Percentiles rank a stretch among this genome's conserved stretches.
Conservation (phyloP, 2,888 invertebrate species). For the Phrixothrix hirtus region DNA sequence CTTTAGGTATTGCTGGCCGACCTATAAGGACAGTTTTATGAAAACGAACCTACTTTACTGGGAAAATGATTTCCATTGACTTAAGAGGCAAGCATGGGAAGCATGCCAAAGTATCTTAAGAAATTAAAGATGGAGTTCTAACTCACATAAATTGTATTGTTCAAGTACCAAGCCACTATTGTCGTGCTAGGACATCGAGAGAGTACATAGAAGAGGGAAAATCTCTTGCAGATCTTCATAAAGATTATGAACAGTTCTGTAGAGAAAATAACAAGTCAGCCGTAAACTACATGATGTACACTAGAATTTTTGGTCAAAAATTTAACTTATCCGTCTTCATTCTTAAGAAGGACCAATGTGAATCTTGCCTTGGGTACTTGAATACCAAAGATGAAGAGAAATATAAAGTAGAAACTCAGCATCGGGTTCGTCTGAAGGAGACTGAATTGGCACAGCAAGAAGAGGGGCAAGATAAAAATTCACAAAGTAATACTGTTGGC, state of each 20-base stretch:
- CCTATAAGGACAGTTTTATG: no score
- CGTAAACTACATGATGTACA: background rate
- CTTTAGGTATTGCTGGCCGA: no score
- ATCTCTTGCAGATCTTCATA: no score
- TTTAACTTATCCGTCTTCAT: background rate
- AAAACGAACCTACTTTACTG: no score
- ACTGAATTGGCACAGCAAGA: background rate
- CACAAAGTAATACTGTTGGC: background rate
- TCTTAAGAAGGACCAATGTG: slow-evolving; percentile 2
- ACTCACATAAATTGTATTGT: no score
- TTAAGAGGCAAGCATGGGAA: no score
- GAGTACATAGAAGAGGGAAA: no score
- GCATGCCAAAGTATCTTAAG: no score
- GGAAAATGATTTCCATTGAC: no score
- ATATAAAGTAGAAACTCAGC: background rate
- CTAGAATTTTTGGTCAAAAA: background rate
- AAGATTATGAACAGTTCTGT: background rate
- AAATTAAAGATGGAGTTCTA: no score
- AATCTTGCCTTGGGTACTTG: background rate
- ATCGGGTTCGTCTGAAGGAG: slow-evolving; percentile 1
- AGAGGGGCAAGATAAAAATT: background rate
- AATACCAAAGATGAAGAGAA: background rate
- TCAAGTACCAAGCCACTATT: no score
- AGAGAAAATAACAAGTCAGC: background rate
- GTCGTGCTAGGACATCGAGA: no score